Conservation (phyloP, 2,888 invertebrate species). For the Orgyia antiqua region DNA sequence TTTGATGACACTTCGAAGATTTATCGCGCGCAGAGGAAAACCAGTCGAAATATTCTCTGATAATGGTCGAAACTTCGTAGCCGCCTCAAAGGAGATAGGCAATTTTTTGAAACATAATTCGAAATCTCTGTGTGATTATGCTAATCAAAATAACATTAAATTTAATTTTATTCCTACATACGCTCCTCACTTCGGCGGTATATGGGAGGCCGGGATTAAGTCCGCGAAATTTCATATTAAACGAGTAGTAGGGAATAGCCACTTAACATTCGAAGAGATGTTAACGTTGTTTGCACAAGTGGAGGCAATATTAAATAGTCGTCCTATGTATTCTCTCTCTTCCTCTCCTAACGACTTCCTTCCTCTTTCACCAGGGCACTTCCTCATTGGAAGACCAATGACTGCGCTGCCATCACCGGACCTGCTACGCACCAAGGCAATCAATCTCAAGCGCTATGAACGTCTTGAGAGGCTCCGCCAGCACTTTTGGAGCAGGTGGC, state of each 20-base stretch:
- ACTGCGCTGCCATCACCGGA: constrained; percentile 1
- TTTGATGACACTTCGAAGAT: constrained; percentile 22
- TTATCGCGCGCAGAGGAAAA: constrained; percentile 26
- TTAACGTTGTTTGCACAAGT: constrained; percentile 7
- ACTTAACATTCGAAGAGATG: constrained; percentile 7
- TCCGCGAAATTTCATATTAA: background rate
- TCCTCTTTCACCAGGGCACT: background rate
- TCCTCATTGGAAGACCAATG: background rate
- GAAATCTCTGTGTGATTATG: too few species aligned
- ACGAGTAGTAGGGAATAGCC: constrained; percentile 4
- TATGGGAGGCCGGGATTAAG: constrained; percentile 1
- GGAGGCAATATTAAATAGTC: background rate
- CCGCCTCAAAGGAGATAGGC: constrained; percentile 1
- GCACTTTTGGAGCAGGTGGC: background rate
- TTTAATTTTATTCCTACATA: too few species aligned
- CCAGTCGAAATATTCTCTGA: constrained; percentile 22
- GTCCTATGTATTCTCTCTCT: background rate
- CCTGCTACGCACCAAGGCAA: background rate
- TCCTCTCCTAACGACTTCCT: background rate
- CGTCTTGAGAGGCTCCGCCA: background rate
- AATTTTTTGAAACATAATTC: too few species aligned
- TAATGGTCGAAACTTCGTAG: constrained; percentile 10
- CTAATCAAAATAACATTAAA: too few species aligned
- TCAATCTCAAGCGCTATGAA: background rate
- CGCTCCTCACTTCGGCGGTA: background rate